Evolutionary conservation across 2,797 vertebrate genomes (phyloP).

Genomic region (Melanotaenia trifasciata): DNA sequence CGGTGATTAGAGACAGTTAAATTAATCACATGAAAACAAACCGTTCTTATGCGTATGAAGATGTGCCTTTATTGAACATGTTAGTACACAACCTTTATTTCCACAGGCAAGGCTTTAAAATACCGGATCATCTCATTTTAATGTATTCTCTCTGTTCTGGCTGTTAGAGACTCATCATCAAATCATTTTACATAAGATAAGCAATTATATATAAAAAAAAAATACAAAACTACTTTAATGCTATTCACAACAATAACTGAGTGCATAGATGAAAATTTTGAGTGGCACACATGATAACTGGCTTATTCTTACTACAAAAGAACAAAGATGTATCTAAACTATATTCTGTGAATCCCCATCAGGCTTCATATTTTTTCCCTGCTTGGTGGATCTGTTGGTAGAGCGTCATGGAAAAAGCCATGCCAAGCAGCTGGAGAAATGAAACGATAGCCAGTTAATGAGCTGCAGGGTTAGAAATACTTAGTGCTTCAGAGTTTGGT

Average conservation of each 20-base stretch:
- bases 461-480: neutral
- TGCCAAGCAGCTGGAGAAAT: conserved; percentile 91
- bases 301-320: conserved; percentile 26
- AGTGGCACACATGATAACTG: conserved; percentile 35
- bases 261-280: conserved; percentile 28
- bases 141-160: conserved; percentile 3
- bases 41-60: neutral
- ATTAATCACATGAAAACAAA: neutral
- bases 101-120: conserved; percentile 34
- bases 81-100: conserved; percentile 43
- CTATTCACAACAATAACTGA: conserved; percentile 56
- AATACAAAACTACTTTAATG: conserved; percentile 12
- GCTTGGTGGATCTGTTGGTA: conserved; percentile 97
- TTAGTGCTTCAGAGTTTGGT: too few species aligned
- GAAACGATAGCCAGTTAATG: neutral
- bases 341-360: conserved; percentile 33
- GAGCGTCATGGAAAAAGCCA: conserved; percentile 99
- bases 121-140: neutral
- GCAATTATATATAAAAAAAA: neutral
- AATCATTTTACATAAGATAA: conserved; percentile 35
- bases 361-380: conserved; percentile 96
- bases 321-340: conserved; percentile 10
- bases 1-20: neutral
- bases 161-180: neutral
- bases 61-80: conserved; percentile 65